These are phyloP conservation scores for Chondrilla cf. caribensis DNA, from an alignment of 37 sponge, comb jelly and placozoan genomes.

Conservation along the genomic window DNA sequence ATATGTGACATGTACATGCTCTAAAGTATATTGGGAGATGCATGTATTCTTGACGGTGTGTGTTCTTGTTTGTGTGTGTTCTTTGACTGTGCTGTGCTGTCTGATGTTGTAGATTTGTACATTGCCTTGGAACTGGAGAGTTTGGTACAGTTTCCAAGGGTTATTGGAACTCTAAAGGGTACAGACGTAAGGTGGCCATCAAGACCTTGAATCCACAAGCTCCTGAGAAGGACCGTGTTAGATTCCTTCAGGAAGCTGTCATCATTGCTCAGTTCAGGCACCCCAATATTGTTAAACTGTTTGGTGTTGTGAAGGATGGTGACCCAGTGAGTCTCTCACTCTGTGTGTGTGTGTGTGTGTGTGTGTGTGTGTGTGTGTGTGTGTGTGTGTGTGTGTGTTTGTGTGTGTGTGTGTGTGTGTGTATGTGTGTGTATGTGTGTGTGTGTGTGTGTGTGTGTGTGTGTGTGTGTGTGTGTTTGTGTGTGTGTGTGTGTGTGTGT, in stretches of 20 bases:
- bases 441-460: slow-evolving; percentile 23
- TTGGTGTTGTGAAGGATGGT: slow-evolving; percentile 37
- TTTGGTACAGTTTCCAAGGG: slow-evolving; percentile 36
- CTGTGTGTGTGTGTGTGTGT: slow-evolving; percentile 3
- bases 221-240: slow-evolving; percentile 12
- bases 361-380: slow-evolving; percentile 28
- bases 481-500: slow-evolving; percentile 25
- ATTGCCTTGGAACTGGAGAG: slow-evolving; percentile 24
- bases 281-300: slow-evolving; percentile 31
- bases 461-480: slow-evolving; percentile 26
- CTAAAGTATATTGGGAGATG: too few species aligned
- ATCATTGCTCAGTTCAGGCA: slow-evolving; percentile 41
- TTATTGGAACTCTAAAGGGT: slow-evolving; percentile 12
- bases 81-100: background rate
- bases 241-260: slow-evolving; percentile 32
- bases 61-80: background rate
- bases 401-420: slow-evolving; percentile 23
- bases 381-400: slow-evolving; percentile 22
- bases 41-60: background rate
- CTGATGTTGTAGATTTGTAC: slow-evolving; percentile 12
- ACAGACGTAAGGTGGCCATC: slow-evolving; percentile 12
- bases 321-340: slow-evolving; percentile 27
- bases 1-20: too few species aligned
- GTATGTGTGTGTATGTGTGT: slow-evolving; percentile 18
- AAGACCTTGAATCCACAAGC: slow-evolving; percentile 14